Conservation (phyloP, 2,888 invertebrate genomes). For the Cephus rjabovi region DNA sequence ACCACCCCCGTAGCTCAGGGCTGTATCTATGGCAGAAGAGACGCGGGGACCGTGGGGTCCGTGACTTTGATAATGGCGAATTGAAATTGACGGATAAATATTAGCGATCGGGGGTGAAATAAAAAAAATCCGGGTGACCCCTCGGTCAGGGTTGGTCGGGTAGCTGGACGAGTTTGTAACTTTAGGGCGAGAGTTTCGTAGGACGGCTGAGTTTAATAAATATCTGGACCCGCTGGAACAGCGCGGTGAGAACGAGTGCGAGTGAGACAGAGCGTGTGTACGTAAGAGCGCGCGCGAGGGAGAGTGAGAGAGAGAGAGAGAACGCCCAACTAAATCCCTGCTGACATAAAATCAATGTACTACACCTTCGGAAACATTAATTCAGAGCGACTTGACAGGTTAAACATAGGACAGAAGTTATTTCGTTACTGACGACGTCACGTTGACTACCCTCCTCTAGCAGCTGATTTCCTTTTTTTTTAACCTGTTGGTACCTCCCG, state of each 20-base stretch:
- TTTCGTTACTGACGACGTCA: constrained; percentile 2
- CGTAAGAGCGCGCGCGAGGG: background rate
- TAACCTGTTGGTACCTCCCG: background rate
- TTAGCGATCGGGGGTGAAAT: background rate
- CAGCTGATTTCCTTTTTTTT: background rate
- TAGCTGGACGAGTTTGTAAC: background rate
- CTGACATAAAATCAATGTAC: constrained; percentile 6
- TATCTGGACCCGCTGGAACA: background rate
- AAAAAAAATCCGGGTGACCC: background rate
- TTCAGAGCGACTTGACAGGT: background rate
- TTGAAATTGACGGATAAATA: background rate
- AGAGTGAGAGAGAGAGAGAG: too few species aligned
- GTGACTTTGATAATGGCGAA: background rate
- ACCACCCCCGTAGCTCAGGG: background rate
- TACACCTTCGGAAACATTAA: constrained; percentile 5
- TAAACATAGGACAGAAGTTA: constrained; percentile 3
- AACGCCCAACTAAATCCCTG: background rate
- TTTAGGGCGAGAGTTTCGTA: background rate
- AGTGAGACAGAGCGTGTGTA: background rate
- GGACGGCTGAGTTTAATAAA: background rate
- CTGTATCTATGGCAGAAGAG: background rate
- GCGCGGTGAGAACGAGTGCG: background rate
- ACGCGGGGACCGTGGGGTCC: background rate
- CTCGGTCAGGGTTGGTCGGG: background rate
- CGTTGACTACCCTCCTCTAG: background rate